Conservation (phyloP, 2,797 vertebrate species). For the Gymnothorax javanicus region DNA sequence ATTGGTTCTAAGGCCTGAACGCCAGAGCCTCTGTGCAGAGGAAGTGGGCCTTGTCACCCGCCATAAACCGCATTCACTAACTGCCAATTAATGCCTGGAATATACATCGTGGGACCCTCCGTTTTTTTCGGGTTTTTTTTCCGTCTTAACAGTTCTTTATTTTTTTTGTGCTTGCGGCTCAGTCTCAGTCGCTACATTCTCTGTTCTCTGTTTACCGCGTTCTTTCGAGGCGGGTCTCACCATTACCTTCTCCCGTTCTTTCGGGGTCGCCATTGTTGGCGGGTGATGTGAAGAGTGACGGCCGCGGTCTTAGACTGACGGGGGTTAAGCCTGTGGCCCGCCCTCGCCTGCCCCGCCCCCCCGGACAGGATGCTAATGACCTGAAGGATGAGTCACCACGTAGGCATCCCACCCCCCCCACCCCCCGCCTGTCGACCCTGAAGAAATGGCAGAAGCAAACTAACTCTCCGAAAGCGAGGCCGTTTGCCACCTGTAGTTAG, state of each 20-base stretch:
- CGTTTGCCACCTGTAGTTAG: not conserved
- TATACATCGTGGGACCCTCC: constrained; percentile 44
- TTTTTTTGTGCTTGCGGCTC: not conserved
- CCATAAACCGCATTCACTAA: constrained; percentile 39
- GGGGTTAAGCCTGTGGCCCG: constrained; percentile 68
- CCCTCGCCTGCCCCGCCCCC: constrained; percentile 53
- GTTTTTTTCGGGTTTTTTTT: too few relatives aligned
- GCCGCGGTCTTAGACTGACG: constrained; percentile 62
- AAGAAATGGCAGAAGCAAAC: not conserved
- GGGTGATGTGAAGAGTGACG: constrained; percentile 59
- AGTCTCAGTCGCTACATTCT: constrained; percentile 37
- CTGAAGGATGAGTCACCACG: constrained; percentile 70
- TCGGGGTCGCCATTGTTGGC: constrained; percentile 67
- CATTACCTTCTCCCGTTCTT: constrained; percentile 40
- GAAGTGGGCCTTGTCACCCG: constrained; percentile 36
- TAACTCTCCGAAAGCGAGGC: not conserved
- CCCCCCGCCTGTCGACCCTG: constrained; percentile 24
- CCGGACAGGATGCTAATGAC: constrained; percentile 70
- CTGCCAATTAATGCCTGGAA: constrained; percentile 45
- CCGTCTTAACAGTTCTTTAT: too few relatives aligned
- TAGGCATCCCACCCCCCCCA: constrained; percentile 62
- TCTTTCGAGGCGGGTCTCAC: constrained; percentile 44
- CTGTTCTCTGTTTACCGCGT: constrained; percentile 46
- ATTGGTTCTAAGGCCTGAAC: constrained; percentile 27
- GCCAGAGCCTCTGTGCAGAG: constrained; percentile 38